These are phyloP conservation scores for Cotesia congregata DNA, from an alignment of 2,888 invertebrate species.

Conservation along the genomic window DNA sequence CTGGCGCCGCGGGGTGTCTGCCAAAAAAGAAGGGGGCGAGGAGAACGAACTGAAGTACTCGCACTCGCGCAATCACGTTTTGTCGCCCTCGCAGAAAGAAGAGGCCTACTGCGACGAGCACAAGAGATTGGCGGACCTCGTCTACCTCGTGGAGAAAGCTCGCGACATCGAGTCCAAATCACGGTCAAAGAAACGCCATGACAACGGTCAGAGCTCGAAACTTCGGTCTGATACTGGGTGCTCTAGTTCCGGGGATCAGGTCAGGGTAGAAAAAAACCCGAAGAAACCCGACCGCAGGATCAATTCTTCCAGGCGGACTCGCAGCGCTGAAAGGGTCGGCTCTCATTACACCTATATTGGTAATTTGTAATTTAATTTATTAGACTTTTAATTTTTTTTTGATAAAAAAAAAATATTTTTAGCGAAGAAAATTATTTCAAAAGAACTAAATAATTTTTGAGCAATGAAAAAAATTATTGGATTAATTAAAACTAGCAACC, in stretches of 20 bases:
- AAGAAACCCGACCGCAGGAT: slow-evolving; percentile 60
- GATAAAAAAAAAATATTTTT: slow-evolving; percentile 5
- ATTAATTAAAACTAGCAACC: too few relatives aligned
- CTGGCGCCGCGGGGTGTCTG: slow-evolving; percentile 57
- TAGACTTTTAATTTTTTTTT: not conserved
- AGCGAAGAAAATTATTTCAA: not conserved
- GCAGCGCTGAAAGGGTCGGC: slow-evolving; percentile 65
- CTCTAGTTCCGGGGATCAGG: slow-evolving; percentile 59
- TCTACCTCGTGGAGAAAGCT: not conserved
- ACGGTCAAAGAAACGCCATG: slow-evolving; percentile 51
- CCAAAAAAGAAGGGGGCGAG: slow-evolving; percentile 54
- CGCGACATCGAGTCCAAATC: not conserved
- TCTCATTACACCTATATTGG: slow-evolving; percentile 68
- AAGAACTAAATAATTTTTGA: too few relatives aligned
- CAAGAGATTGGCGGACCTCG: not conserved
- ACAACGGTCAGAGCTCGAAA: slow-evolving; percentile 50
- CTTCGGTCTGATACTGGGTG: slow-evolving; percentile 56
- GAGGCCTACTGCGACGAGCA: not conserved
- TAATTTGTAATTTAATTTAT: slow-evolving; percentile 44
- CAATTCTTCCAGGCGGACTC: slow-evolving; percentile 61
- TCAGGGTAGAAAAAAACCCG: slow-evolving; percentile 50
- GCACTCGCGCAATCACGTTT: not conserved
- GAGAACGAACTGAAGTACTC: slow-evolving; percentile 39
- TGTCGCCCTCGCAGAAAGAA: not conserved
- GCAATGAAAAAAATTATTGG: too few relatives aligned